Evolutionary conservation across 1,140 invertebrate genomes (phyloP), one percentile per base, ranked within the genome.

Genomic region (Dendroctonus ponderosae): DNA sequence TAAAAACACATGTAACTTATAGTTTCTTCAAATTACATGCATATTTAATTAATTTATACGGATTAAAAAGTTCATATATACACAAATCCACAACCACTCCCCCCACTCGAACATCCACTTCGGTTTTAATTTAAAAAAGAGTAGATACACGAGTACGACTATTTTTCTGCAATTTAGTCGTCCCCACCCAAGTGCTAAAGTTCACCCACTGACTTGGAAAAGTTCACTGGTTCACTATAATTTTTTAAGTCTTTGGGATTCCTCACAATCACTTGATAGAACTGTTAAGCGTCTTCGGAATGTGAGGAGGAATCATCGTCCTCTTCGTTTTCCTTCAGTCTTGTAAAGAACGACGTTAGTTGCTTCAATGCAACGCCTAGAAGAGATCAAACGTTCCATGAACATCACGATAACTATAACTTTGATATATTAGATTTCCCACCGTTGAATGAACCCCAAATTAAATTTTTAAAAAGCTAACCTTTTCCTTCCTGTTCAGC

Each of bases 301-400:
- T 61, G 57, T n/a, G 71, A 71, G 5, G 72, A 74, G 38, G 65
- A 69, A 26, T 78, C 75, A 12, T 76, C 74, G 12, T 76, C 71
- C 8, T 67, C 72, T 12, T 70, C 69, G 42, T 78, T 73, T 70
- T 77, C 78, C 58, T 73, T 75, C 62, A 79, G 49, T 62, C 75
- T 79, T 11, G 81, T 83, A 76, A 85, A 85, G 78, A 85, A 85
- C 46, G 82, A 82, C 50, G 81, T 83, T 66, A 85, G 76, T 62
- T 82, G 81, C 72, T 82, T 84, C 64, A 85, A 67, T 75, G 84
- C 83, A 26, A 85, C 83, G 70, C 80, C 82, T 76, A 54, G 5
- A 67, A 71, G 48, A 51, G 69, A 42, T 60, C 67, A 66, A 54
- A 62, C 67, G 46, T 42, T 11, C 46, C 49, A 44, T 44, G 14